A percentile compares a stretch with the other conserved stretches of the same genome.
phyloP scores from a whole-genome alignment of 2,888 invertebrate genomes.

The Meta bourneti region DNA sequence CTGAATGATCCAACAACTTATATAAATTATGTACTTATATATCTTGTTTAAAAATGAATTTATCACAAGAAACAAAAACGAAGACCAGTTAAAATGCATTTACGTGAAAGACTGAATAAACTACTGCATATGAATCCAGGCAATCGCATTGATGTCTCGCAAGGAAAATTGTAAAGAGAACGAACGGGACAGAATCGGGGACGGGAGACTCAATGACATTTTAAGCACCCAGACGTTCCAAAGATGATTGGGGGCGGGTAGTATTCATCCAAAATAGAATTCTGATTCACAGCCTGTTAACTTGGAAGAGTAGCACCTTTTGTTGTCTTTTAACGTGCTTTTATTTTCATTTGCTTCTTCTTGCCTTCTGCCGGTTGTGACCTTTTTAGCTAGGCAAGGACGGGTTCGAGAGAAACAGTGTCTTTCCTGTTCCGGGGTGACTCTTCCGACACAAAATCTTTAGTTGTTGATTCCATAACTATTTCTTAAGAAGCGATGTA shows the following conservation, averaged over 20 bases:
- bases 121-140: too few relatives aligned
- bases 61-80: too few relatives aligned
- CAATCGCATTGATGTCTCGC: too few relatives aligned
- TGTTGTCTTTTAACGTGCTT: constrained; percentile 3
- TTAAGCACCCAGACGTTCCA: constrained; percentile 33
- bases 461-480: neutral
- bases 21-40: too few relatives aligned
- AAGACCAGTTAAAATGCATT: too few relatives aligned
- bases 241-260: constrained; percentile 42
- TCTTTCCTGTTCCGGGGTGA: constrained; percentile 1
- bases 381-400: constrained; percentile 41
- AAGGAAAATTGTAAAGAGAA: too few relatives aligned
- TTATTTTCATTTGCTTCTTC: too few relatives aligned
- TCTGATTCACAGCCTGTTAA: constrained; percentile 44
- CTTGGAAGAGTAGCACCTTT: constrained; percentile 56
- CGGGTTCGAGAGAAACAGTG: neutral
- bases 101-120: too few relatives aligned
- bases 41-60: too few relatives aligned
- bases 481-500: too few relatives aligned
- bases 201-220: constrained; percentile 14
- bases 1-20: too few relatives aligned
- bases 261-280: constrained; percentile 42
- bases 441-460: neutral
- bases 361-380: neutral
- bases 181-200: neutral